phyloP scores from a whole-genome alignment of 2,888 invertebrate species.

The Mactromeris polynyma region DNA sequence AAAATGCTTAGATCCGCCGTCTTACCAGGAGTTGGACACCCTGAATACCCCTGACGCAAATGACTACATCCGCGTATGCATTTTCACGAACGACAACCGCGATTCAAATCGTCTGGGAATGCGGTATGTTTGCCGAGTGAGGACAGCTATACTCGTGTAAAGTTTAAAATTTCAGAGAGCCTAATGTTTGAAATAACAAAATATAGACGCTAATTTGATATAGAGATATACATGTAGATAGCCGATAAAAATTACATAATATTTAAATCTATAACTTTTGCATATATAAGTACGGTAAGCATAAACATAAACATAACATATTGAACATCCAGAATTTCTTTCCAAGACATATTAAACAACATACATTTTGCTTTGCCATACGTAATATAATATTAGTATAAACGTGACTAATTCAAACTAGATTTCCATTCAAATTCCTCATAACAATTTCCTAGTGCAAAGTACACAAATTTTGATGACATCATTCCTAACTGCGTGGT shows the following conservation, averaged over 20 bases:
- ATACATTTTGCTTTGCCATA: slow-evolving; percentile 21
- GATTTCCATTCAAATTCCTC: slow-evolving; percentile 4
- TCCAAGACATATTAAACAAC: background rate
- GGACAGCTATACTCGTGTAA: background rate
- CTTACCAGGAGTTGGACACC: too few species aligned
- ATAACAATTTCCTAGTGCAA: slow-evolving; percentile 2
- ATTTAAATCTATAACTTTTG: background rate
- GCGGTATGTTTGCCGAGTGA: background rate
- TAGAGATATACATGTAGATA: background rate
- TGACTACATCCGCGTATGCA: too few species aligned
- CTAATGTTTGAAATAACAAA: background rate
- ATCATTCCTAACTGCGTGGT: background rate
- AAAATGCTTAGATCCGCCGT: too few species aligned
- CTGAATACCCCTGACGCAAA: too few species aligned
- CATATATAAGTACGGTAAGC: background rate
- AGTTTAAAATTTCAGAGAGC: background rate
- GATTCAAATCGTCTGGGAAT: background rate
- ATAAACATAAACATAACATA: background rate
- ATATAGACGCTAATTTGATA: background rate
- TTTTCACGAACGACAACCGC: background rate
- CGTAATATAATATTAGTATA: background rate
- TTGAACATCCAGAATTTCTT: background rate
- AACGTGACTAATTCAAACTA: slow-evolving; percentile 29
- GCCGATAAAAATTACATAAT: background rate
- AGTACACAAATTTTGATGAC: slow-evolving; percentile 19